These are phyloP conservation scores for Odobenus rosmarus DNA, from an alignment of 2,113 vertebrate species.

Conservation along the genomic window DNA sequence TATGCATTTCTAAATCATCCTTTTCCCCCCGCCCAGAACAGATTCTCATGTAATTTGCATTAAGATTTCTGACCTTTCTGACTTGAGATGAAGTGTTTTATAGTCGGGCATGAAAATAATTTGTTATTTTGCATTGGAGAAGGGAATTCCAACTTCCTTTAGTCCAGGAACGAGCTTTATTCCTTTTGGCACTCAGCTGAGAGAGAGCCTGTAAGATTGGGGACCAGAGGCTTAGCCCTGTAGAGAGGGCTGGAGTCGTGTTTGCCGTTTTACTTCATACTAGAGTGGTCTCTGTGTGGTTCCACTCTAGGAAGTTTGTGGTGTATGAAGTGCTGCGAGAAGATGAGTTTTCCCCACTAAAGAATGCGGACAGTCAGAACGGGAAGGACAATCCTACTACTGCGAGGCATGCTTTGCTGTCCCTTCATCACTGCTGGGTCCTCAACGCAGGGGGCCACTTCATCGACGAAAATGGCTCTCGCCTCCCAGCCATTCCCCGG, in stretches of 20 bases:
- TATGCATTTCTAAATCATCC: not conserved
- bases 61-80: not conserved
- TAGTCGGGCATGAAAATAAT: not conserved
- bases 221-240: not conserved
- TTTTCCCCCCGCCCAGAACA: not conserved
- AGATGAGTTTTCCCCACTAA: slow-evolving; percentile 97
- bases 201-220: not conserved
- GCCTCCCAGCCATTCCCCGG: slow-evolving; percentile 95
- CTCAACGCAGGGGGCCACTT: slow-evolving; percentile 97
- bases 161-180: not conserved
- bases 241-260: not conserved
- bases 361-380: slow-evolving; percentile 97
- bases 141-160: not conserved
- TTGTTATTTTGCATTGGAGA: not conserved
- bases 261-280: not conserved
- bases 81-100: slow-evolving; percentile 9
- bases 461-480: slow-evolving; percentile 94
- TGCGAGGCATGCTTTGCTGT: slow-evolving; percentile 93
- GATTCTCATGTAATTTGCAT: not conserved
- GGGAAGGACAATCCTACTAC: slow-evolving; percentile 99
- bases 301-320: slow-evolving; percentile 91
- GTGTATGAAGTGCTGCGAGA: slow-evolving; percentile 96
- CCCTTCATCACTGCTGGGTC: slow-evolving; percentile 98
- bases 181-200: not conserved
- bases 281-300: not conserved